These are phyloP conservation scores for Ectemnius continuus DNA, from an alignment of 2,888 invertebrate genomes.

Conservation along the genomic window DNA sequence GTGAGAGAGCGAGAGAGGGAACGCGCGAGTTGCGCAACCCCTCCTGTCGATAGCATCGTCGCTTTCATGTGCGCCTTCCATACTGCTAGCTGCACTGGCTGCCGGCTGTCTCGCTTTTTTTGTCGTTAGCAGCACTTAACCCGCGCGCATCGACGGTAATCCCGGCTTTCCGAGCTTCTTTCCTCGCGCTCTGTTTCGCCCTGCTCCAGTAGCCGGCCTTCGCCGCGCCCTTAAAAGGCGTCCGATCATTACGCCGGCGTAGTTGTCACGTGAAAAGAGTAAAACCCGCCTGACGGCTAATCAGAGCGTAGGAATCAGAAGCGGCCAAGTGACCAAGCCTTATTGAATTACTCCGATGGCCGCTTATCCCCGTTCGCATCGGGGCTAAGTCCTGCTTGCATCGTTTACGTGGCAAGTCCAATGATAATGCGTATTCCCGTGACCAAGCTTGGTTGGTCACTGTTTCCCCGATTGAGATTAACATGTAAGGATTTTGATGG, in stretches of 20 bases:
- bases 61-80: constrained; percentile 44
- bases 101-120: constrained; percentile 53
- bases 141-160: constrained; percentile 53
- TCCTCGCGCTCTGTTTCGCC: constrained; percentile 29
- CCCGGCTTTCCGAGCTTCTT: constrained; percentile 49
- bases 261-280: neutral
- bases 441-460: neutral
- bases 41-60: constrained; percentile 64
- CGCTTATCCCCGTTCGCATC: too few relatives aligned
- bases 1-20: too few relatives aligned
- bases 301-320: too few relatives aligned
- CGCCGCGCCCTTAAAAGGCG: neutral
- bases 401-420: neutral
- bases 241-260: constrained; percentile 8
- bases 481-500: constrained; percentile 8
- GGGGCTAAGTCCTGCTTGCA: too few relatives aligned
- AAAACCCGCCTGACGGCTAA: neutral
- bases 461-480: constrained; percentile 8
- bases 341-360: too few relatives aligned
- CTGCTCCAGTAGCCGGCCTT: neutral
- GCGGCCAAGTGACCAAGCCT: too few relatives aligned
- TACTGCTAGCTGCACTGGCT: constrained; percentile 1
- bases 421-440: neutral
- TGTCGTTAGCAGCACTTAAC: constrained; percentile 57
- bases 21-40: constrained; percentile 58